phyloP scores from a whole-genome alignment of 2,888 invertebrate genomes.

The Lepidochitona cinerea region DNA sequence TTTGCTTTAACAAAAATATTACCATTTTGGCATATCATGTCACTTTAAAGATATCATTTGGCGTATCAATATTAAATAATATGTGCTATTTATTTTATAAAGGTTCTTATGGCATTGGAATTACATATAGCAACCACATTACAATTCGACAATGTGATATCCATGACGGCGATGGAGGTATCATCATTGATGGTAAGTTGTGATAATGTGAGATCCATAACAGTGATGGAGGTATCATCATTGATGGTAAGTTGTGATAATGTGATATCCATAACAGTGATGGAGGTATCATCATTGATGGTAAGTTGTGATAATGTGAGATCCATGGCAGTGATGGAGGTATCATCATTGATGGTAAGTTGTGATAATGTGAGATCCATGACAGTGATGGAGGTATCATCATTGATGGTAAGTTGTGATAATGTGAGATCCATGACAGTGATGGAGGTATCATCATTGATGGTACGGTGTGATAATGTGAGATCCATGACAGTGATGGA shows the following conservation, averaged over 20 bases:
- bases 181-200: slow-evolving; percentile 9
- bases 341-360: slow-evolving; percentile 10
- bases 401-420: slow-evolving; percentile 5
- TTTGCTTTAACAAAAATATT: too few species aligned
- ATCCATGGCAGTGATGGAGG: slow-evolving; percentile 19
- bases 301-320: slow-evolving; percentile 11
- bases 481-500: too few species aligned
- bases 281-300: slow-evolving; percentile 13
- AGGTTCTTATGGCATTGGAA: slow-evolving; percentile 16
- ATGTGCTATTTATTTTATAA: neutral
- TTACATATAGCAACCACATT: neutral
- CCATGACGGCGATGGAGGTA: slow-evolving; percentile 17
- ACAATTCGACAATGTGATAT: slow-evolving; percentile 16
- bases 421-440: slow-evolving; percentile 16
- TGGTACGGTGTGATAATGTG: neutral
- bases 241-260: slow-evolving; percentile 10
- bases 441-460: slow-evolving; percentile 14
- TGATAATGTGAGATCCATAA: slow-evolving; percentile 15
- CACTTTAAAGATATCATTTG: too few species aligned
- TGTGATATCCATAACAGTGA: slow-evolving; percentile 19
- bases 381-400: slow-evolving; percentile 14
- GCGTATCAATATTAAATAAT: too few species aligned
- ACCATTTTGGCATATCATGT: too few species aligned
- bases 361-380: slow-evolving; percentile 13
- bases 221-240: slow-evolving; percentile 13